These are phyloP conservation scores for Spizaetus ornatus DNA, from an alignment of 2,113 vertebrate species.

Conservation along the genomic window DNA sequence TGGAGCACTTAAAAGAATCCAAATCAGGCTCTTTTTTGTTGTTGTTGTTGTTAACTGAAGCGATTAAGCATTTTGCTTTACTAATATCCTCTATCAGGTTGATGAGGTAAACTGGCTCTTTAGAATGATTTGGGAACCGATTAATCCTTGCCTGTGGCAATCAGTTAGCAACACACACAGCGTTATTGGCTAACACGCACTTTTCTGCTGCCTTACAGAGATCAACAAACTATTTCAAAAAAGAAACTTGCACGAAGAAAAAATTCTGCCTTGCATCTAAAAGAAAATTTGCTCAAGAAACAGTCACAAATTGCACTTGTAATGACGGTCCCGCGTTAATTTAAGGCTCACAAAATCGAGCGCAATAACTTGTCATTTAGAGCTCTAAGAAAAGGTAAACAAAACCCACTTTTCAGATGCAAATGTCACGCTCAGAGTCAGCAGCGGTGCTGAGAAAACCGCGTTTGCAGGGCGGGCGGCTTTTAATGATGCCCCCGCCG, in stretches of 20 bases:
- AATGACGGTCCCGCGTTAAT: neutral
- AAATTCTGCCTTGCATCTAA: neutral
- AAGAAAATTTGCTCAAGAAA: neutral
- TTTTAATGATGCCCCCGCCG: neutral
- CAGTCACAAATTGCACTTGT: neutral
- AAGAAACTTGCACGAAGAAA: neutral
- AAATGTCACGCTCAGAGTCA: neutral
- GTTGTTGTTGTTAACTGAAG: constrained; percentile 56
- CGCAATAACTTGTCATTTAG: neutral
- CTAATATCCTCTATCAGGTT: constrained; percentile 44
- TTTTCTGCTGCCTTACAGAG: neutral
- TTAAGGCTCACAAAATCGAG: neutral
- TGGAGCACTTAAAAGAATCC: neutral
- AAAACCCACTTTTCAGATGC: constrained; percentile 11
- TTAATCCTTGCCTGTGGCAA: constrained; percentile 59
- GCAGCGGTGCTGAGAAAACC: neutral
- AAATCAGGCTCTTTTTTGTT: constrained; percentile 31
- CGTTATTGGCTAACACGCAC: neutral
- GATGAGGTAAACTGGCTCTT: constrained; percentile 57
- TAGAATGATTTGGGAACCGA: constrained; percentile 37
- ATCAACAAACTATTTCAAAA: neutral
- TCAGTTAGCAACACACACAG: neutral
- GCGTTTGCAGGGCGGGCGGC: neutral
- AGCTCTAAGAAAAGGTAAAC: neutral
- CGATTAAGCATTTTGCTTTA: constrained; percentile 39